phyloP scores from a whole-genome alignment of 2,797 vertebrate species.

The Euphonia xanthogaster region DNA sequence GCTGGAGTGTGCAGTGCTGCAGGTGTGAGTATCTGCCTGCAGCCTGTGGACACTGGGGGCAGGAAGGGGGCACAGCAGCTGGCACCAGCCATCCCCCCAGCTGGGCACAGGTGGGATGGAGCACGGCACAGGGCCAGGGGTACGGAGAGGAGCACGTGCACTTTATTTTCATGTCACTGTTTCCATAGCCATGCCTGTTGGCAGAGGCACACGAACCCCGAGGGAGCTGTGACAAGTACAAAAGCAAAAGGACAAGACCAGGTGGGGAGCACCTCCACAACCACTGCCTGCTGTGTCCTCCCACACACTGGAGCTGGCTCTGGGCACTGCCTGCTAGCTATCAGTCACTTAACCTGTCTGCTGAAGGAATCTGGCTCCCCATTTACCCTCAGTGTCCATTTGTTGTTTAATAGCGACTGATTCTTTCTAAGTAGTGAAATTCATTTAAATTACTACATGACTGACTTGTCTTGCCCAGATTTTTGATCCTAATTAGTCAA shows the following conservation, averaged over 20 bases:
- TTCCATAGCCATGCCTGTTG: not conserved
- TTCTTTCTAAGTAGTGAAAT: not conserved
- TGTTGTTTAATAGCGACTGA: not conserved
- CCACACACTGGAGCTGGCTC: not conserved
- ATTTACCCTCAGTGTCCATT: not conserved
- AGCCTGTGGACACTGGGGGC: not conserved
- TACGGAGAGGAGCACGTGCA: fast-evolving
- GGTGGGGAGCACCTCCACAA: not conserved
- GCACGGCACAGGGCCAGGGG: not conserved
- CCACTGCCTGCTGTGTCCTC: not conserved
- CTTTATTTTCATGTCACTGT: not conserved
- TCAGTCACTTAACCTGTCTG: not conserved
- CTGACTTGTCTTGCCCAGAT: not conserved
- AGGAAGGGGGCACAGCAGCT: not conserved
- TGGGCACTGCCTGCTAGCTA: no score
- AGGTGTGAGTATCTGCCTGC: not conserved
- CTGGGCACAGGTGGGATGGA: fast-evolving
- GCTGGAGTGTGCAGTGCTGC: not conserved
- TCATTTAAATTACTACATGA: not conserved
- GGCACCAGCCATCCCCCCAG: not conserved
- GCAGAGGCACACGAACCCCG: not conserved
- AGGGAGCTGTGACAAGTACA: not conserved
- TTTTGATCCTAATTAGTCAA: not conserved
- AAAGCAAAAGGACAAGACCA: not conserved
- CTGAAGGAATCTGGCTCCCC: not conserved